These are phyloP conservation scores for Drosophila meridionalis DNA, from an alignment of 2,888 invertebrate species.

Conservation along the genomic window DNA sequence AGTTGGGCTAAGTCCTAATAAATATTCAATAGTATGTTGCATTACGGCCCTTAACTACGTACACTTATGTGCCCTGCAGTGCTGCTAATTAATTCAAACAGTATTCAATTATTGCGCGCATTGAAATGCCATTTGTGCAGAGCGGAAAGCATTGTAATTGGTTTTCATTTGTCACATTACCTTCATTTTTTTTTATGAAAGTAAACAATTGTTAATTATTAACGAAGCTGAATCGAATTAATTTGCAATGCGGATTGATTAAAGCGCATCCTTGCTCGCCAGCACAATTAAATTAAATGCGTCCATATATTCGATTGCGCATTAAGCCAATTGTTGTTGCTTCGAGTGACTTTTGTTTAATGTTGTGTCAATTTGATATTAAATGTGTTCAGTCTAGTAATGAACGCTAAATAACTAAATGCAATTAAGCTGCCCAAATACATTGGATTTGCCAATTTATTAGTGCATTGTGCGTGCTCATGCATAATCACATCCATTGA, in stretches of 20 bases:
- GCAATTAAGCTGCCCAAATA: conserved; percentile 53
- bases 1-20: not conserved
- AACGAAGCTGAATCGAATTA: conserved; percentile 20
- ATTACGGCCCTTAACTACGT: not conserved
- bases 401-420: conserved; percentile 40
- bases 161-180: conserved; percentile 39
- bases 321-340: conserved; percentile 16
- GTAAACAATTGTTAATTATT: conserved; percentile 25
- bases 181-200: not conserved
- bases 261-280: conserved; percentile 7
- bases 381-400: not conserved
- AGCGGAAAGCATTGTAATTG: conserved; percentile 30
- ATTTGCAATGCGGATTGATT: conserved; percentile 28
- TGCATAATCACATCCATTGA: not conserved
- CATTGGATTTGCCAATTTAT: not conserved
- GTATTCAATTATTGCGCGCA: conserved; percentile 16
- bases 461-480: not conserved
- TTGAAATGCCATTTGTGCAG: conserved; percentile 5
- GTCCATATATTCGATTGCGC: conserved; percentile 1
- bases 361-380: not conserved
- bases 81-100: conserved; percentile 13
- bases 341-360: conserved; percentile 14
- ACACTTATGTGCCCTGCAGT: not conserved
- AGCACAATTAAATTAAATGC: conserved; percentile 6
- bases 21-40: not conserved